phyloP scores from a whole-genome alignment of 1,140 invertebrate genomes.

The Papilio helenus region DNA sequence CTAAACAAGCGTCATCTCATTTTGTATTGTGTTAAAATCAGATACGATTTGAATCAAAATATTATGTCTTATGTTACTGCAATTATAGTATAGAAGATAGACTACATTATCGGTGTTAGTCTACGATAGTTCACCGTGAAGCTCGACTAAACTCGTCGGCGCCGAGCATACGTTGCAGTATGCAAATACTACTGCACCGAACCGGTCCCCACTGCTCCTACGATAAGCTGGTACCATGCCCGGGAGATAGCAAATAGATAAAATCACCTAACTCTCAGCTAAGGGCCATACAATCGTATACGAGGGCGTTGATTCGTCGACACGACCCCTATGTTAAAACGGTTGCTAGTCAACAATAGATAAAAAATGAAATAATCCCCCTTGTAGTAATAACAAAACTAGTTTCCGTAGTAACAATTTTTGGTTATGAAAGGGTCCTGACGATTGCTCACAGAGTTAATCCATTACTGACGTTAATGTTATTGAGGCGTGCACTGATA shows the following conservation, averaged over 20 bases:
- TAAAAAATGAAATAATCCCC: constrained; percentile 29
- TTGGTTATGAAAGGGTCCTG: neutral
- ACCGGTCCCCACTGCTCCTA: constrained; percentile 57
- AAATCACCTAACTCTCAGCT: constrained; percentile 24
- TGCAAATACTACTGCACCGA: constrained; percentile 66
- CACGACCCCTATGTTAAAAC: constrained; percentile 28
- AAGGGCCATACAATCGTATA: constrained; percentile 12
- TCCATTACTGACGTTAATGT: constrained; percentile 16
- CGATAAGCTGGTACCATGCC: constrained; percentile 56
- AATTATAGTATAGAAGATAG: neutral
- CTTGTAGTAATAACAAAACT: neutral
- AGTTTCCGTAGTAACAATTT: constrained; percentile 18
- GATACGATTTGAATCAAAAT: constrained; percentile 2
- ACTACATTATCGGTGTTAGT: neutral
- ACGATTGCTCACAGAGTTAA: constrained; percentile 1
- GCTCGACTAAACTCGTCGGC: constrained; percentile 45
- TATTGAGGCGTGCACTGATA: constrained; percentile 14
- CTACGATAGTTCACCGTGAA: constrained; percentile 22
- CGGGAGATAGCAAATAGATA: constrained; percentile 49
- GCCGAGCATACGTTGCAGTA: constrained; percentile 50
- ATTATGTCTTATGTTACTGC: neutral
- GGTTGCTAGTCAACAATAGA: constrained; percentile 33
- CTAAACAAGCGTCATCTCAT: neutral
- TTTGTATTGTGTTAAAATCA: neutral
- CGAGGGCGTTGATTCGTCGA: constrained; percentile 34